These are phyloP conservation scores for Uria lomvia DNA, from an alignment of 2,113 vertebrate species.

Conservation along the genomic window DNA sequence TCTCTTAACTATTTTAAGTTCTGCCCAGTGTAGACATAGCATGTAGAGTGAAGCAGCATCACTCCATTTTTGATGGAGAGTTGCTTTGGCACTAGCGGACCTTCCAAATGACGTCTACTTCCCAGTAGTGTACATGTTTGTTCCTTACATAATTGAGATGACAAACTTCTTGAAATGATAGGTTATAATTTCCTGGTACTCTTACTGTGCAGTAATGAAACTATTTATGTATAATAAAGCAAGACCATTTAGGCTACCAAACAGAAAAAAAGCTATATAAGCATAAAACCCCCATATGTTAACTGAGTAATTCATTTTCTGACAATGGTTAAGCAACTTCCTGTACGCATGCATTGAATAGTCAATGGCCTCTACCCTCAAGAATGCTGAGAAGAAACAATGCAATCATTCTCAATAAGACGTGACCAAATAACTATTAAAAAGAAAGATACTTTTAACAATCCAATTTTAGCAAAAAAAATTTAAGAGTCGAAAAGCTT, in stretches of 20 bases:
- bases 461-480: background rate
- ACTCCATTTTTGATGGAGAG: background rate
- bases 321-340: background rate
- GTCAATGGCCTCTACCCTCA: background rate
- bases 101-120: background rate
- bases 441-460: background rate
- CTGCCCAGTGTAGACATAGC: background rate
- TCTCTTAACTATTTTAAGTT: background rate
- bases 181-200: background rate
- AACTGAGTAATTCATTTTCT: background rate
- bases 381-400: background rate
- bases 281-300: background rate
- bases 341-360: background rate
- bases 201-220: background rate
- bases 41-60: background rate
- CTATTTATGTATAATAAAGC: background rate
- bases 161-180: background rate
- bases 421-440: background rate
- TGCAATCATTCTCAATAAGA: background rate
- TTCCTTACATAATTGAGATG: background rate
- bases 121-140: background rate
- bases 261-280: background rate
- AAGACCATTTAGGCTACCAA: background rate
- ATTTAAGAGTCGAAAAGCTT: background rate
- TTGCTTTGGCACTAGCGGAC: background rate